Base-by-base conservation (phyloP, 2,888 invertebrate genomes). In the Nebria brevicollis region DNA sequence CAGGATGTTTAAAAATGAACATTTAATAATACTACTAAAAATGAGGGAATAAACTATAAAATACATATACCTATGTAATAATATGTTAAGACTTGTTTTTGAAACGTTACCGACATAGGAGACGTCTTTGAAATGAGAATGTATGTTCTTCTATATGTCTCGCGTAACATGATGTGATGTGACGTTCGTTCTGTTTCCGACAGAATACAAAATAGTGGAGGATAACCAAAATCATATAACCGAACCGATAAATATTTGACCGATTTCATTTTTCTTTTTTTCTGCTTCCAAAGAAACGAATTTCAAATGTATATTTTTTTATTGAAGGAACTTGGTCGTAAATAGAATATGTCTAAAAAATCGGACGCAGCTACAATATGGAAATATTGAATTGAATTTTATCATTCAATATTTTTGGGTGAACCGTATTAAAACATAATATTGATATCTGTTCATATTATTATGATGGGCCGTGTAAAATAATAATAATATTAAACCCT, bases 341-440 rank as follows among this genome's bases (percentile, higher is more conserved):
- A 80, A 80, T 80, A 80, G 75, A 72, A 80, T 65, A 80, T 70
- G 75, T 78, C 78, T 74, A 78, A 74, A 78, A 77, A 78, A 78
- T 78, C 74, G 74, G 66, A 78, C 78, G 41, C 78, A 74, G 73
- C 66, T 78, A 72, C 66, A 66, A 74, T 66, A 66, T 80, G 65
- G 75, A 75, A 80, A 80, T 80, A 80, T 80, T 75, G 75, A 80
- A 80, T 54, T 54, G 54, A 8, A 13, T 80, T 70, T 75, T 75
- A 80, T 75, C 75, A 75, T 79, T 79, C 75, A 79, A 75, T 79
- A 79, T 79, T 79, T 34, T 75, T 34, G 66, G 79, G 54, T 68
- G 72, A 42, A 8, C 72, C 34, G 43, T 73, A 42, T 72, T 77
- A 77, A 77, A 77, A 77, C 73, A 78, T 70, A 80, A 80, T 75